Percentiles rank a stretch among this genome's conserved stretches.
phyloP scores from a whole-genome alignment of 2,797 vertebrate genomes.

The Anisognathus igniventris region DNA sequence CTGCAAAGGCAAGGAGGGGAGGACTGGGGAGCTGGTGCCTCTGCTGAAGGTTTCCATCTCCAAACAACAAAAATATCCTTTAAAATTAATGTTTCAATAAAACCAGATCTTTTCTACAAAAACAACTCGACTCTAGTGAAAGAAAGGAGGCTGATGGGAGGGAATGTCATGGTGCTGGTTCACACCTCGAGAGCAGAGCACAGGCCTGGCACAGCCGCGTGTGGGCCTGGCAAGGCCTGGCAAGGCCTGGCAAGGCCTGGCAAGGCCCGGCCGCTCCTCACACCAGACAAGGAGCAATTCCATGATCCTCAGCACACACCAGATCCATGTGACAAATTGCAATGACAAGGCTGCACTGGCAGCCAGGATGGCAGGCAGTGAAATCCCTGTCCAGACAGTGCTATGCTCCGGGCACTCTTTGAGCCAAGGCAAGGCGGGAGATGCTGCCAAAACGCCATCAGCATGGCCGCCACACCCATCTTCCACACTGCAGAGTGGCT shows the following conservation, averaged over 20 bases:
- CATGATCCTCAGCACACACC: neutral
- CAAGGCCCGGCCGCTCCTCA: rapidly evolving
- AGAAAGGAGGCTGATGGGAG: neutral
- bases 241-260: neutral
- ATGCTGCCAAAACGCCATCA: neutral
- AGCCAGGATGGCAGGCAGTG: neutral
- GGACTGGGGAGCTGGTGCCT: neutral
- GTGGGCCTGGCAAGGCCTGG: neutral
- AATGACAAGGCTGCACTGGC: neutral
- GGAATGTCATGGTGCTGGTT: neutral
- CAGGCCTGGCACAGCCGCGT: rapidly evolving
- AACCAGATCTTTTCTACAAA: neutral
- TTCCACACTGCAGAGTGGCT: neutral
- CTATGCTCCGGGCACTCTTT: neutral
- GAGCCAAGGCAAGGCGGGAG: neutral
- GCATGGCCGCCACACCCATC: neutral
- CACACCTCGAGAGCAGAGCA: neutral
- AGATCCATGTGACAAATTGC: conserved; percentile 16
- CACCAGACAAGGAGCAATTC: neutral
- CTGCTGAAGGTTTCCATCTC: neutral
- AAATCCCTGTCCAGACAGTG: conserved; percentile 7
- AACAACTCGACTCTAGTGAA: neutral
- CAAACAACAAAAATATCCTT: neutral
- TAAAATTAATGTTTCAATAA: neutral
- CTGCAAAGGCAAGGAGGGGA: neutral